Base-by-base conservation (phyloP, 1,140 invertebrate species). In the Leptinotarsa texana region DNA sequence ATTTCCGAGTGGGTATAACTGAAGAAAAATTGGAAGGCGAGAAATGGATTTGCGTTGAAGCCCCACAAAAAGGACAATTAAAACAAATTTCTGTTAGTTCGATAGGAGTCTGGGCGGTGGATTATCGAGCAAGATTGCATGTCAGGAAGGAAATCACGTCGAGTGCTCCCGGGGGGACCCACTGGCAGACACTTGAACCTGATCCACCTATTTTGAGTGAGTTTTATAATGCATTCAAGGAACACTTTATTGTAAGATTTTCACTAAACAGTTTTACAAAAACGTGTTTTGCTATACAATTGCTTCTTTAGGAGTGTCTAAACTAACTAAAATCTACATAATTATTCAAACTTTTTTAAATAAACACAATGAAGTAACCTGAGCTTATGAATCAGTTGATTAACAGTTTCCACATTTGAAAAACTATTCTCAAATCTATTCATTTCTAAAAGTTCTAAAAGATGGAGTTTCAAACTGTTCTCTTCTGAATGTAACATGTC, bases 1-100 rank as follows among this genome's bases (percentile, higher is more conserved):
- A 93, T 84, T 93, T 90, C 86, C 87, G 93, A 77, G 89, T 91
- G 81, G 93, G 92, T 3, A 90, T 94, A 48, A 90, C 86, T 17
- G 79, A 86, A 62, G 86, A 89, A 22, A 92, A 91, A 83, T 90
- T 91, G 15, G 87, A 88, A 81, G 93, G 92, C 84, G 85, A 86
- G 33, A 81, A 79, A 72, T 85, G 91, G 91, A 87, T 89, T 73
- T 89, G 89, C 76, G 88, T 91, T 17, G 90, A 92, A 78, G 89
- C 91, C 8, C 91, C 91, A 13, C 82, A 86, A 61, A 92, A 92
- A 62, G 88, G 88, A 63, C 90, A 90, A n/a, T 89, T 95, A 62
- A 93, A 92, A 80, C 90, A 93, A 81, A 89, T 96, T 33, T 93
- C 93, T 0, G 91, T 91, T 18, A 93, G 93, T 24, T 84, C 86